Base-by-base conservation (phyloP, 35 echinoderm and acorn worm genomes). In the Chiridota heheva region DNA sequence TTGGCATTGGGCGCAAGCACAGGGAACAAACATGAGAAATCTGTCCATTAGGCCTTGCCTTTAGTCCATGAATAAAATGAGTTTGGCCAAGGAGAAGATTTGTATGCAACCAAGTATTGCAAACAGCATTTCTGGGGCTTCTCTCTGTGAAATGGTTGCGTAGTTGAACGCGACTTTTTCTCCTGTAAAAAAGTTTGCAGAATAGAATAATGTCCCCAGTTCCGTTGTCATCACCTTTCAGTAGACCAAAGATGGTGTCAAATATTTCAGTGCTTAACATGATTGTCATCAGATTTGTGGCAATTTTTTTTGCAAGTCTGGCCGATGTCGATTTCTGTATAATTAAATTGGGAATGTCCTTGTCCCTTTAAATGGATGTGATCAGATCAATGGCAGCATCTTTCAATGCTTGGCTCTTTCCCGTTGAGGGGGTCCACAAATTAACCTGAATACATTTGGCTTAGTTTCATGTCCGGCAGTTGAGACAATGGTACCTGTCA, bases 181-280 rank as follows among this genome's bases (percentile, higher is more conserved):
- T 8, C 74, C 35, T 2, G n/a, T 48, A 78, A 61, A 78, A 78
- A 28, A 78, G 74, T 60, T 78, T 34, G 53, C 74, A 78, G 13
- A 78, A 35, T 10, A 76, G 45, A 15, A 33, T 18, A 3, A 36
- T 60, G 18, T 78, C 74, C 35, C 72, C 72, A 30, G 46, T 1
- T 22, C 22, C 22, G 0, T 48, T 8, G 31, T 78, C 74, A 32
- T 60, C 53, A 1, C 4, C 49, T 35, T 60, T 59, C 33, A 78
- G 36, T 39, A 60, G 74, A 59, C 30, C 40, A 7, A n/a, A 78
- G n/a, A 60, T 39, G 4, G n/a, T 24, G 49, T 76, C 72, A 29
- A 36, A 76, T 34, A 76, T 58, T 60, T 60, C 74, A 0, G 74
- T 4, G 12, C 49, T 37, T 18, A 60, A 20, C 30, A 78, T n/a